Evolutionary conservation across 2,113 vertebrate genomes (phyloP), one percentile per base, ranked within the genome.

Genomic region (Corydoras maculifer): DNA sequence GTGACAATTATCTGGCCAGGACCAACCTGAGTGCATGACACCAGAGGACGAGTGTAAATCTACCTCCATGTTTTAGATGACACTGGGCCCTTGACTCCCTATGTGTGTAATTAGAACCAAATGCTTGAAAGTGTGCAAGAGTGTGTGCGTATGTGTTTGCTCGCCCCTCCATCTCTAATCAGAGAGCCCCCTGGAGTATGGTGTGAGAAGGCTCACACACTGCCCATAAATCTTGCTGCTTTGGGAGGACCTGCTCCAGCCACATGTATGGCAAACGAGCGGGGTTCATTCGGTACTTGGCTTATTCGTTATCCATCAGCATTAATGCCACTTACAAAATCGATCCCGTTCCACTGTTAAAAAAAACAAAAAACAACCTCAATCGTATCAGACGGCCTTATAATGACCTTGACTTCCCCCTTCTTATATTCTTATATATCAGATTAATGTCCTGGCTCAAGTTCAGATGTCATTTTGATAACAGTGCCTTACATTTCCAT

Each of bases 161-260:
- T 70, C 57, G 53, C 82, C 86, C 83, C 83, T 77, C 86, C 86
- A 84, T 86, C 85, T 84, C 83, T 89, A 91, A 91, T 91, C 88
- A 89, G 82, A 86, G 82, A 82, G 79, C 79, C 84, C 88, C 84
- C 87, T 78, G 75, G 87, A 86, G 88, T 76, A 86, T 43, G 74
- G 77, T 86, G 85, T 79, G 78, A 85, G 85, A 83, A 79, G 4
- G 70, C 80, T 79, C 82, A 85, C 78, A 82, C 78, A 82, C 78
- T 75, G 59, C 71, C 66, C 82, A 88, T 90, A 90, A 90, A 90
- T 91, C 88, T 87, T 75, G 57, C 82, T 84, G 79, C 82, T 81
- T 82, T 80, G 59, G 74, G 71, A 87, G 74, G 78, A 81, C 80
- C 79, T 78, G 80, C 82, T 80, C 77, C 77, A 69, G 69, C 15